Percentiles rank a stretch among this genome's conserved stretches.
Conservation (phyloP, 2,797 vertebrate genomes). For the Acipenser transmontanus region DNA sequence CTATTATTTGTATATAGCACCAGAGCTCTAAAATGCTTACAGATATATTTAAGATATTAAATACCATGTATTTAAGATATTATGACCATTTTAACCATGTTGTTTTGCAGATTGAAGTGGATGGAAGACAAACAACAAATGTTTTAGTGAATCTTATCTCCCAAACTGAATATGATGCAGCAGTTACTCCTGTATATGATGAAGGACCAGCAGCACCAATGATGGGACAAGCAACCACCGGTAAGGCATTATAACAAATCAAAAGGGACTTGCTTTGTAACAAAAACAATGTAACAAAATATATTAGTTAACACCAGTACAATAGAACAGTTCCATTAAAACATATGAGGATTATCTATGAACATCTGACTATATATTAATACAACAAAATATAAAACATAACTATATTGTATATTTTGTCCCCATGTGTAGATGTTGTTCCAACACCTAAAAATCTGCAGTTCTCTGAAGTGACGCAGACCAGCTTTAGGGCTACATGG, state of each 20-base stretch:
- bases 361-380: too few relatives aligned
- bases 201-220: slow-evolving; percentile 62
- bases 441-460: slow-evolving; percentile 80
- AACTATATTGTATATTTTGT: slow-evolving; percentile 1
- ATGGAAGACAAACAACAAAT: slow-evolving; percentile 60
- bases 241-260: slow-evolving; percentile 45
- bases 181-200: slow-evolving; percentile 73
- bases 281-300: too few relatives aligned
- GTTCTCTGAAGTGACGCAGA: slow-evolving; percentile 74
- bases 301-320: too few relatives aligned
- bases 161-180: slow-evolving; percentile 75
- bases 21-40: too few relatives aligned
- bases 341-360: too few relatives aligned
- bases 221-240: slow-evolving; percentile 67
- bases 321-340: too few relatives aligned
- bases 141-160: slow-evolving; percentile 69
- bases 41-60: too few relatives aligned
- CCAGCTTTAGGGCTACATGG: slow-evolving; percentile 84
- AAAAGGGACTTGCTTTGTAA: too few relatives aligned
- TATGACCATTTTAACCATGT: too few relatives aligned
- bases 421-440: slow-evolving; percentile 65
- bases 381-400: too few relatives aligned
- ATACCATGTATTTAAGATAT: too few relatives aligned
- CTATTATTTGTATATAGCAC: too few relatives aligned
- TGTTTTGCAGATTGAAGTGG: slow-evolving; percentile 66